phyloP scores from a whole-genome alignment of 2,113 vertebrate species.

The Microtus richardsoni region DNA sequence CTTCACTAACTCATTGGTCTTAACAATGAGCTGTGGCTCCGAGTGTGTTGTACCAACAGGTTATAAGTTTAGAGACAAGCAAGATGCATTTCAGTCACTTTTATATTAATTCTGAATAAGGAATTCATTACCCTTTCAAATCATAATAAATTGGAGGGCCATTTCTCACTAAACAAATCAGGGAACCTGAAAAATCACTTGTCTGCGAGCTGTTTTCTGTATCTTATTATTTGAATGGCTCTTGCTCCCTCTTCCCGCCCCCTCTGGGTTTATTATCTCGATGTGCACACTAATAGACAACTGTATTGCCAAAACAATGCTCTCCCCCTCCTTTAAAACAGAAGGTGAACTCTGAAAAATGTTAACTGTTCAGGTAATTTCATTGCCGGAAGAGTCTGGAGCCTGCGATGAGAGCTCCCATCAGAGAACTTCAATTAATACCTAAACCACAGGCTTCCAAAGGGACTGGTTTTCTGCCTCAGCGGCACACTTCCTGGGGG shows the following conservation, averaged over 20 bases:
- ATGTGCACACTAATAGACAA: conserved; percentile 54
- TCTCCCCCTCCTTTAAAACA: conserved; percentile 74
- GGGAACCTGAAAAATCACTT: conserved; percentile 78
- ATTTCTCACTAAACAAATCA: conserved; percentile 82
- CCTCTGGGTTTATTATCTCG: conserved; percentile 55
- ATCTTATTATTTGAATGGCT: not conserved
- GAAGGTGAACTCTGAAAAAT: conserved; percentile 84
- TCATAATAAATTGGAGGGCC: conserved; percentile 76
- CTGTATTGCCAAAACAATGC: conserved; percentile 64
- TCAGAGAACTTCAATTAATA: conserved; percentile 85
- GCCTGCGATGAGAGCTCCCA: conserved; percentile 84
- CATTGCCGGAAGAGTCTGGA: conserved; percentile 85
- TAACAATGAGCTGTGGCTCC: conserved; percentile 29
- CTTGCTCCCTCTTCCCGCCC: not conserved
- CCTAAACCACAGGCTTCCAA: conserved; percentile 80
- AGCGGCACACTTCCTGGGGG: not conserved
- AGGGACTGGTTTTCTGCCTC: conserved; percentile 27
- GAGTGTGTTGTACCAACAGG: conserved; percentile 70
- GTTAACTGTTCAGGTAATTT: conserved; percentile 84
- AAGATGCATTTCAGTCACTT: conserved; percentile 62
- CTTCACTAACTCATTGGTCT: conserved; percentile 40
- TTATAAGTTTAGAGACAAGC: conserved; percentile 69
- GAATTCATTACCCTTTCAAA: conserved; percentile 82
- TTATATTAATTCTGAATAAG: conserved; percentile 72
- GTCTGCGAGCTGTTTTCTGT: conserved; percentile 73